Evolutionary conservation across 2,888 invertebrate species (phyloP), one percentile per base, ranked within the genome.

Genomic region (Rugalucina vietnamica): DNA sequence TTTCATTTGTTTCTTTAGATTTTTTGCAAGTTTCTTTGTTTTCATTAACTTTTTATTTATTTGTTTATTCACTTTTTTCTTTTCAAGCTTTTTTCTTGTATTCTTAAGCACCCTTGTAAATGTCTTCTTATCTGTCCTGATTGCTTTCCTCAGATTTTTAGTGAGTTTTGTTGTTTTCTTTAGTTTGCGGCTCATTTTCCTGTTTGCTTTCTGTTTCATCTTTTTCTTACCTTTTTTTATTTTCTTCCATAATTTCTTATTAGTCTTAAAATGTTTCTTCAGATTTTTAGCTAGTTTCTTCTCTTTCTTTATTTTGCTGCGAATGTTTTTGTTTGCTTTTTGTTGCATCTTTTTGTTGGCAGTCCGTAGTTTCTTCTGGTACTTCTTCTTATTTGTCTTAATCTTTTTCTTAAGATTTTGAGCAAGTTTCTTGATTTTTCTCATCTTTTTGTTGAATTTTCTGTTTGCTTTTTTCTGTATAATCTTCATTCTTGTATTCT

Each of bases 151-250:
- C 32, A 21, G 21, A 14, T 27, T 50, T 54, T 71, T 70, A 18
- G 57, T 37, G 1, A 21, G 21, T 57, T 49, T 54, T 27, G 36
- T n/a, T 50, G 34, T 50, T 69, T 49, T 60, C 32, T 49, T 43
- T 70, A 14, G 49, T 72, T 54, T n/a, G 14, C 37, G 10, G n/a
- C 27, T 54, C 50, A 18, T 37, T 24, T 27, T 49, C 24, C 27
- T n/a, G 21, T n/a, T 24, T 34, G 29, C 50, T 54, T 70, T 50
- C 37, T 36, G 18, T 76, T 69, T n/a, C 39, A 24, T 50, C 32
- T 34, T 75, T 54, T 24, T n/a, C 60, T 49, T 80, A 60, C 27
- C 32, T 57, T 36, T 39, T 21, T 50, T 49, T 69, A 18, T 73
- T 39, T 39, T 49, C 50, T 49, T 24, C 50, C 24, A 10, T 65